Base-by-base conservation (phyloP, 2,888 invertebrate genomes). In the Drosophila parthenogenetica region DNA sequence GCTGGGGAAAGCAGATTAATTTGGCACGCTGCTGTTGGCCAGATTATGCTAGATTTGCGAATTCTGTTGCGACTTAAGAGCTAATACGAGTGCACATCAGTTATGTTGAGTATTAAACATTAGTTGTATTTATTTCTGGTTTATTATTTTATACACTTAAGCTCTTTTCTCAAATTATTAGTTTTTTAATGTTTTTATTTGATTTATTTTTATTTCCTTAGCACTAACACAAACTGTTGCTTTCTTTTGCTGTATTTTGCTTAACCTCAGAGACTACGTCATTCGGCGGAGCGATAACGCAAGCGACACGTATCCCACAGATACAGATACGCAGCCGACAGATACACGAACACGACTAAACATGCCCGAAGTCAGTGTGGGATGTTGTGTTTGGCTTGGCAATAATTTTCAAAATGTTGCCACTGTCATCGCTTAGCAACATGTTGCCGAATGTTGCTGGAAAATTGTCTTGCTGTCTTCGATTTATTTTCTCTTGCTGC, bases 251-350 rank as follows among this genome's bases (percentile, higher is more conserved):
- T 54, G 50, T 8, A 17, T 11, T 40, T 50, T 39, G 17, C 55
- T 19, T 43, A n/a, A 49, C 7, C 7, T 59, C 39, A 29, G 25
- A 19, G 17, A 35, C 46, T 74, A 54, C 72, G 73, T 76, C 79
- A 81, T 79, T 79, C 43, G 17, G 43, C 42, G 46, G 58, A 62
- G 49, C 32, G 37, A 68, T 59, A 57, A 66, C 59, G 76, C 76
- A 75, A 84, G 69, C 87, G 78, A 73, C 79, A 87, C 85, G 77
- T 77, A 81, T 81, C 79, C 85, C 81, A 73, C 81, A 80, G 83
- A 81, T 64, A 68, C 62, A 79, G 80, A 79, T 73, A 87, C 89
- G 83, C 73, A 79, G 84, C 84, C 89, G 85, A 77, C 89, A 83
- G 87, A 83, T 70, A 68, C 63, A 79, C 86, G 87, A 76, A 65